Conservation (phyloP, 2,888 invertebrate species). For the Phrixothrix hirtus region DNA sequence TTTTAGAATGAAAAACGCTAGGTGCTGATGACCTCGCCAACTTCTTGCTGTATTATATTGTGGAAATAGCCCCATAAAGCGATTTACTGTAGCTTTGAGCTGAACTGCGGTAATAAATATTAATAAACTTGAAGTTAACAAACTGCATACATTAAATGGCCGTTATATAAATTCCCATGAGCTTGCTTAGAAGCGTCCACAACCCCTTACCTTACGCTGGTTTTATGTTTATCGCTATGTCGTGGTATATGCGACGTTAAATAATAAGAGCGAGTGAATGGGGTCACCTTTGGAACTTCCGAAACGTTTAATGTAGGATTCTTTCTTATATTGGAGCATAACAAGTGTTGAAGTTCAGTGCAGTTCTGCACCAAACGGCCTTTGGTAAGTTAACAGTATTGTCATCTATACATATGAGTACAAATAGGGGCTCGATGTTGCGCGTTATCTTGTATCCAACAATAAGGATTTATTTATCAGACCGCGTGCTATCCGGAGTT, state of each 20-base stretch:
- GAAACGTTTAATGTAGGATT: too few relatives aligned
- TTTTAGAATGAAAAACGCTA: too few relatives aligned
- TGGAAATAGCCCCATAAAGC: conserved; percentile 45
- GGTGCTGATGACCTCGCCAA: conserved; percentile 30
- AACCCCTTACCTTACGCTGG: conserved; percentile 24
- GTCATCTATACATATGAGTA: conserved; percentile 40
- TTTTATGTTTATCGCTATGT: too few relatives aligned
- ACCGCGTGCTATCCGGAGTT: conserved; percentile 51
- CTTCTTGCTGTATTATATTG: conserved; percentile 37
- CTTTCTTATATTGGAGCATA: too few relatives aligned
- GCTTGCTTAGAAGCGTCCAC: conserved; percentile 30
- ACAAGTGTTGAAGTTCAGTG: too few relatives aligned
- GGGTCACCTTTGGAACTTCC: too few relatives aligned
- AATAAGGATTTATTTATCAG: conserved; percentile 54
- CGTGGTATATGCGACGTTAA: too few relatives aligned
- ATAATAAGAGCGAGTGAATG: too few relatives aligned
- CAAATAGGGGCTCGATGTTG: conserved; percentile 51
- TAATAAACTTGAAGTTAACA: conserved; percentile 47
- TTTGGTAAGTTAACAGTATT: conserved; percentile 15
- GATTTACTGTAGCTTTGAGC: conserved; percentile 46
- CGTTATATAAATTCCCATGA: conserved; percentile 39
- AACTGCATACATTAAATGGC: conserved; percentile 43
- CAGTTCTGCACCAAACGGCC: too few relatives aligned
- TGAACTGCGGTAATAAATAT: conserved; percentile 46
- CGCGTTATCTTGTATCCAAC: conserved; percentile 45